Evolutionary conservation across 2,113 vertebrate genomes (phyloP).

Genomic region (Vanacampus margaritifer): DNA sequence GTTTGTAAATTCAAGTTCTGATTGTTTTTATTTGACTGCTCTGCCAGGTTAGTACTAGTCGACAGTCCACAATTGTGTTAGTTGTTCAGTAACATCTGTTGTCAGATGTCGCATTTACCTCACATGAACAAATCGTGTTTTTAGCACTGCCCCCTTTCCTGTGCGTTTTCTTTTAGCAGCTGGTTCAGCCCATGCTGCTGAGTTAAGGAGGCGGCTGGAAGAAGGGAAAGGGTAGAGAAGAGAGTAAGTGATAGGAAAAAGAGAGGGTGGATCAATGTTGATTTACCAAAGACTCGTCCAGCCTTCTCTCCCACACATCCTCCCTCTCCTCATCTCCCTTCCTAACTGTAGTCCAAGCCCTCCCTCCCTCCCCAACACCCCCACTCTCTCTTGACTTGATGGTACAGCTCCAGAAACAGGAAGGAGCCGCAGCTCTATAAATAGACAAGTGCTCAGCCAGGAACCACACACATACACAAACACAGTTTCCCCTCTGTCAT

Average conservation of each 20-base stretch:
- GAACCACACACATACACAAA: slow-evolving; percentile 53
- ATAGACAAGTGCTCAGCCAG: slow-evolving; percentile 68
- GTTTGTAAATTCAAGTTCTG: not conserved
- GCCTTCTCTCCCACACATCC: slow-evolving; percentile 55
- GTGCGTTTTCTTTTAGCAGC: slow-evolving; percentile 21
- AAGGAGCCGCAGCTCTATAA: slow-evolving; percentile 71
- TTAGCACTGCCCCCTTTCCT: slow-evolving; percentile 15
- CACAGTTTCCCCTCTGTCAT: slow-evolving; percentile 52
- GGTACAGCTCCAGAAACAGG: slow-evolving; percentile 73
- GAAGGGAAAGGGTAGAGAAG: slow-evolving; percentile 6
- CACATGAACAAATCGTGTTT: slow-evolving; percentile 1
- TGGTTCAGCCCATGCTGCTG: slow-evolving; percentile 48
- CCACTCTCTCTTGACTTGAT: slow-evolving; percentile 53
- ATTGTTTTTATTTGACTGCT: not conserved
- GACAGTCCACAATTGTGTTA: not conserved
- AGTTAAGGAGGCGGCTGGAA: slow-evolving; percentile 35
- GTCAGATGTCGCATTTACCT: not conserved
- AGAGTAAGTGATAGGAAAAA: slow-evolving; percentile 3
- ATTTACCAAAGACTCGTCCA: slow-evolving; percentile 67
- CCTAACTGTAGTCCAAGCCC: slow-evolving; percentile 1
- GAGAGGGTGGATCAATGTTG: slow-evolving; percentile 60
- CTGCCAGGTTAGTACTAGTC: not conserved
- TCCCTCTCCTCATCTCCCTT: not conserved
- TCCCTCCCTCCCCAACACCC: slow-evolving; percentile 20
- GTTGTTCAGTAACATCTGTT: not conserved